Evolutionary conservation across 2,888 invertebrate species (phyloP).

Genomic region (Polydrusus pterygomalis): DNA sequence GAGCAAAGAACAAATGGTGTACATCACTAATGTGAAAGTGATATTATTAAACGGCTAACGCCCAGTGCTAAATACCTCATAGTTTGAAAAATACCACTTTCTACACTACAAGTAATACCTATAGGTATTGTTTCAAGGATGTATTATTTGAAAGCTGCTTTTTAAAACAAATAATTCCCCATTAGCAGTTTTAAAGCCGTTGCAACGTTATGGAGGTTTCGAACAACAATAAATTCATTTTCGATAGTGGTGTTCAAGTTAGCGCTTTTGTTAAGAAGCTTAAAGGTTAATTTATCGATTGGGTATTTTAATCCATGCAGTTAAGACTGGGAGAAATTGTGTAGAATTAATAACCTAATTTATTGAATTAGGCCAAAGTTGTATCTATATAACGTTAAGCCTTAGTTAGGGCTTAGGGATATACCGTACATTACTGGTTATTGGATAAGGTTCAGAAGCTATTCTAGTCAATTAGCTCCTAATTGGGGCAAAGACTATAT

Average conservation of each 20-base stretch:
- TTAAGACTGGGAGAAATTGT: slow-evolving; percentile 20
- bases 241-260: slow-evolving; percentile 35
- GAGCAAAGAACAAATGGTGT: too few species aligned
- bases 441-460: neutral
- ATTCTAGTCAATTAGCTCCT: neutral
- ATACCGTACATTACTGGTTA: slow-evolving; percentile 8
- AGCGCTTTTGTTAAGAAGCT: slow-evolving; percentile 41
- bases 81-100: too few species aligned
- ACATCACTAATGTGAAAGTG: too few species aligned
- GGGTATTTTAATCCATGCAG: slow-evolving; percentile 36
- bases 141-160: too few species aligned
- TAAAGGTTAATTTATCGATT: slow-evolving; percentile 44
- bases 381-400: slow-evolving; percentile 20
- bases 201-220: neutral
- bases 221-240: slow-evolving; percentile 40
- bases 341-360: slow-evolving; percentile 23
- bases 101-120: too few species aligned
- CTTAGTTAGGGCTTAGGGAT: slow-evolving; percentile 15
- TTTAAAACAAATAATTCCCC: neutral
- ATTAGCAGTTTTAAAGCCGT: slow-evolving; percentile 2
- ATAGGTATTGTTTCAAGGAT: too few species aligned
- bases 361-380: slow-evolving; percentile 21
- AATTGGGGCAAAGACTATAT: neutral
- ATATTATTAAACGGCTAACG: too few species aligned
- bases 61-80: too few species aligned